Percentiles rank a stretch among this genome's conserved stretches.
These are phyloP conservation scores for Tachystola acroxantha DNA, from an alignment of 2,888 invertebrate genomes.

Conservation along the genomic window DNA sequence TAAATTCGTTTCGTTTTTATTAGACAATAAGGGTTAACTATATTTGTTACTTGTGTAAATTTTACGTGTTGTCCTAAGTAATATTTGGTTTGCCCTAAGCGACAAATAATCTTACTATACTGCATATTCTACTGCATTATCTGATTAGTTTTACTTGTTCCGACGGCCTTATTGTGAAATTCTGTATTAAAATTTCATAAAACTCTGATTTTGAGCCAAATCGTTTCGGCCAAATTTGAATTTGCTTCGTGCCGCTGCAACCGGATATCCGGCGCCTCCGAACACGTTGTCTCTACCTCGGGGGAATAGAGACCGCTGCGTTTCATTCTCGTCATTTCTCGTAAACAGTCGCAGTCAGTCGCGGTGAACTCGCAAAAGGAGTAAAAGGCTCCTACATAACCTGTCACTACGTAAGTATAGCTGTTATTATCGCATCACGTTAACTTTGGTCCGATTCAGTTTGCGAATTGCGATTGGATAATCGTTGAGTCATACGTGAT, in stretches of 20 bases:
- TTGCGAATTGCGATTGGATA: constrained; percentile 18
- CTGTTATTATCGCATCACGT: constrained; percentile 41
- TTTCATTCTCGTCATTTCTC: constrained; percentile 77
- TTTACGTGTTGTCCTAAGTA: too few species aligned
- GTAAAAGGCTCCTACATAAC: constrained; percentile 79
- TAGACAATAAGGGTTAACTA: constrained; percentile 15
- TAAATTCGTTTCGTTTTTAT: constrained; percentile 45
- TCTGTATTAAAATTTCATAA: too few species aligned
- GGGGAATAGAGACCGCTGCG: constrained; percentile 64
- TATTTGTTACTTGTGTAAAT: too few species aligned
- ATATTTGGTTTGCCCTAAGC: constrained; percentile 25
- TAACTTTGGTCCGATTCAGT: constrained; percentile 17
- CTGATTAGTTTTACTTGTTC: too few species aligned
- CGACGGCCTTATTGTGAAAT: too few species aligned
- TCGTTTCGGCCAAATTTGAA: constrained; percentile 41
- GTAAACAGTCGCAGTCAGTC: constrained; percentile 79
- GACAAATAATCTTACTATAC: too few species aligned
- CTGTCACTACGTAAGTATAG: constrained; percentile 75
- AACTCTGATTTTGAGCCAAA: too few species aligned
- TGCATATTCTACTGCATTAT: too few species aligned
- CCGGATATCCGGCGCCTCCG: constrained; percentile 74
- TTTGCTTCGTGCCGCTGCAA: constrained; percentile 32
- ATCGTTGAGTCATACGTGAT: constrained; percentile 36
- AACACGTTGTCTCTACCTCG: constrained; percentile 72
- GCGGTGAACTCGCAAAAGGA: constrained; percentile 76